Conservation (phyloP, 2,797 vertebrate genomes). For the Micromesistius poutassou region DNA sequence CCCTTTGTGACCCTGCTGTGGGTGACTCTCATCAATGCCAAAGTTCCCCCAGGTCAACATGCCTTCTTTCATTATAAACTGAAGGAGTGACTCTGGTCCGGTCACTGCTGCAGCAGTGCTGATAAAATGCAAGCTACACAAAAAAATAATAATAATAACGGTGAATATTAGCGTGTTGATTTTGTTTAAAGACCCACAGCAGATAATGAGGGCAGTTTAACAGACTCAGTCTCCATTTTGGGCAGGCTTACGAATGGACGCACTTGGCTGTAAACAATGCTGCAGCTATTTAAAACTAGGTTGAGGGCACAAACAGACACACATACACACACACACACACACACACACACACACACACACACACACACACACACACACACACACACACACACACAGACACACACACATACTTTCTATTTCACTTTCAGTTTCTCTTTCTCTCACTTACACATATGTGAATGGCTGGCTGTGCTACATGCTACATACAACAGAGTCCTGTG, state of each 20-base stretch:
- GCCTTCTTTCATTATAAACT: background rate
- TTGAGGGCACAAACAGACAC: background rate
- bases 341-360: background rate
- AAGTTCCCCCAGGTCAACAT: background rate
- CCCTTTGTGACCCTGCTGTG: conserved; percentile 3
- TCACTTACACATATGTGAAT: background rate
- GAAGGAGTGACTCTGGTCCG: background rate
- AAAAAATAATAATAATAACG: background rate
- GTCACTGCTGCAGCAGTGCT: background rate
- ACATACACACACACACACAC: conserved; percentile 16
- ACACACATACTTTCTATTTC: background rate
- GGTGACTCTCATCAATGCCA: background rate
- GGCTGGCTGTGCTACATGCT: background rate
- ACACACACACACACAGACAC: too few species aligned
- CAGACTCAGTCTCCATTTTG: conserved; percentile 1
- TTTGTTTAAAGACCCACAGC: conserved; percentile 9
- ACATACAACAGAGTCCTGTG: background rate
- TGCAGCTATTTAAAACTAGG: background rate
- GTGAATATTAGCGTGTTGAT: conserved; percentile 1
- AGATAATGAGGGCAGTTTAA: background rate
- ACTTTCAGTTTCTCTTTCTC: background rate
- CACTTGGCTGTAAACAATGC: conserved; percentile 1
- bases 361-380: background rate
- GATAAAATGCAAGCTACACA: background rate
- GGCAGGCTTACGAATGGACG: background rate